A percentile compares a stretch with the other conserved stretches of the same genome.
phyloP scores from a whole-genome alignment of 2,888 invertebrate species.

The Chymomyza caudatula region DNA sequence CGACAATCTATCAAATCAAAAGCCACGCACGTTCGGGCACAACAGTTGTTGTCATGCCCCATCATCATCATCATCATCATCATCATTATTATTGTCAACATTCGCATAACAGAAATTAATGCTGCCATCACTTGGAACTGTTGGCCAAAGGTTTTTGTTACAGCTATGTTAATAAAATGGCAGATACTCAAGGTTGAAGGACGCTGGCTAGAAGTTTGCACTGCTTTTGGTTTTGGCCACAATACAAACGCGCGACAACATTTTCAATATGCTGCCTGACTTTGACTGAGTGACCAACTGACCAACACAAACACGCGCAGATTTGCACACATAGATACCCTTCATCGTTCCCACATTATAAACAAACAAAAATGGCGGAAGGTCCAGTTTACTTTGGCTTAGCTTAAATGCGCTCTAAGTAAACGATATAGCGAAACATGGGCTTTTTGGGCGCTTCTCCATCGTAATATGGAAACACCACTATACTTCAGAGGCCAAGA shows the following conservation, averaged over 20 bases:
- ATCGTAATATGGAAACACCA: too few species aligned
- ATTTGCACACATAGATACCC: background rate
- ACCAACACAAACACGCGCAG: background rate
- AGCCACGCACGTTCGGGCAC: slow-evolving; percentile 1
- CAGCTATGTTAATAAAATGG: slow-evolving; percentile 3
- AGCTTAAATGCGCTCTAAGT: background rate
- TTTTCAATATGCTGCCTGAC: slow-evolving; percentile 42
- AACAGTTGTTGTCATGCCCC: background rate
- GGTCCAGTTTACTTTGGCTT: background rate
- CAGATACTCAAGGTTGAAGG: background rate
- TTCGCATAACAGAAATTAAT: slow-evolving; percentile 36
- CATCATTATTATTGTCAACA: slow-evolving; percentile 2
- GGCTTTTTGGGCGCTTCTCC: too few species aligned
- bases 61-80: slow-evolving; percentile 9
- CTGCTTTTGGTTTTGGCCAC: background rate
- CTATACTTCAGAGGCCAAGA: too few species aligned
- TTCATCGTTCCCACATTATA: background rate
- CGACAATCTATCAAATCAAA: background rate
- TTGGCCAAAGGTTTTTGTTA: background rate
- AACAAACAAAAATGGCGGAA: background rate
- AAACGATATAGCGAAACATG: too few species aligned
- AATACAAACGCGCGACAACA: slow-evolving; percentile 31
- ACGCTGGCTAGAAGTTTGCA: background rate
- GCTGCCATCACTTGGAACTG: slow-evolving; percentile 14
- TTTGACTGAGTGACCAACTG: background rate